A percentile compares a stretch with the other conserved stretches of the same genome.
Conservation (phyloP, 2,113 vertebrate species). For the mouse (Mus musculus) region GRCm39 chr12:77355001-77355500, state of each 20-base stretch:
- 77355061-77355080: too few species aligned
- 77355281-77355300: not conserved
- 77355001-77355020: not conserved
- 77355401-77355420: conserved; percentile 24
- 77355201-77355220: too few species aligned
- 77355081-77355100: too few species aligned
- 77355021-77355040: not conserved
- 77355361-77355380: conserved; percentile 34
- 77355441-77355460: conserved; percentile 24
- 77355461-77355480: conserved; percentile 7
- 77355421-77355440: conserved; percentile 48
- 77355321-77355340: not conserved
- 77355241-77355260: not conserved
- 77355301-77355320: conserved; percentile 5
- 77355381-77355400: conserved; percentile 29
- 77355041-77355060: too few species aligned
- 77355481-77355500: not conserved
- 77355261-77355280: not conserved
- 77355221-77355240: not conserved
- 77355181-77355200: too few species aligned
- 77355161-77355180: too few species aligned
- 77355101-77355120: too few species aligned
- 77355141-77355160: too few species aligned
- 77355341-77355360: conserved; percentile 24
- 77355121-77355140: too few species aligned